Base-by-base conservation (phyloP, 2,113 vertebrate genomes). In the Spea bombifrons region DNA sequence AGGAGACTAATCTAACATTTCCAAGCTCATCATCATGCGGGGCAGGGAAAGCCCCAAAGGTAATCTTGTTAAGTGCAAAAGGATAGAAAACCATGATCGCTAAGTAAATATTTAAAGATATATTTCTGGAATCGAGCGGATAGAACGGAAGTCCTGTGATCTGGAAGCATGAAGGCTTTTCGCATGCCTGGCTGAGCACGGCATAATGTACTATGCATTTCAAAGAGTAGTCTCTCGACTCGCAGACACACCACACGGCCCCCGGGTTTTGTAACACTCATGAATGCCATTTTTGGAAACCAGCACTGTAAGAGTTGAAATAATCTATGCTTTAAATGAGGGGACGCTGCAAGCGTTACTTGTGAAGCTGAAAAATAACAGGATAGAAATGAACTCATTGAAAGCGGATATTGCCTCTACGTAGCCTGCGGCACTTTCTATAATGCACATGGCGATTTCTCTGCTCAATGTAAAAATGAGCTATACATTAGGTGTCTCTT, bases 101-200 rank as follows among this genome's bases (percentile, higher is more conserved):
- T 52, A 43, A 71, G 76, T 71, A 78, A 78, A 78, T 78, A 78
- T 53, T 78, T 57, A 47, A 46, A 17, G 61, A 63, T 71, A 71
- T 78, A 71, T 52, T 78, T 71, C 44, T 53, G 67, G 66, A 80
- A 81, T 75, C 84, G 87, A 82, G 85, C 70, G 71, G 86, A 84
- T 76, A 79, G 76, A 82, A 87, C 15, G 48, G 48, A 84, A 87
- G 75, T 45, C 53, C 87, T 90, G 81, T 90, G 89, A 88, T 88
- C 87, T 86, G 71, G 45, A 83, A 84, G 84, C 89, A 90, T 88
- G 86, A 91, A 86, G 77, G 63, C 82, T 65, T 85, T 87, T 82
- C 73, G 78, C 81, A 86, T 75, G 65, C 80, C 83, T 49, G 45
- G 79, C 67, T 85, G 82, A 87, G 82, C 80, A 86, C 85, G 83